Conservation (phyloP, 2,888 invertebrate genomes). For the Micropterix aruncella region DNA sequence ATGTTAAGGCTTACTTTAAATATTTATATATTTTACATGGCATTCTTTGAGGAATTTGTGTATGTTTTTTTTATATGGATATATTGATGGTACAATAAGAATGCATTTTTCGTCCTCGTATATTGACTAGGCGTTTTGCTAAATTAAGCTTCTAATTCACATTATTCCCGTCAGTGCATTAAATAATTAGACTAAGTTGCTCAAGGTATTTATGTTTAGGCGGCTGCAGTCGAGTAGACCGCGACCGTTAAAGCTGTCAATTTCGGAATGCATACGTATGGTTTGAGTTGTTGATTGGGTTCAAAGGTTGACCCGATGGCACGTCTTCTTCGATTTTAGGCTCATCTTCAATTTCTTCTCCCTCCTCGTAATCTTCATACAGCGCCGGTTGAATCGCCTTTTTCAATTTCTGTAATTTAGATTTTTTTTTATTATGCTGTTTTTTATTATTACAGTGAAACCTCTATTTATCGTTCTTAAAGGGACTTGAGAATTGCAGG, state of each 20-base stretch:
- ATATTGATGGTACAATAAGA: too few species aligned
- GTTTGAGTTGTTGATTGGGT: neutral
- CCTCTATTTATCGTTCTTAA: too few species aligned
- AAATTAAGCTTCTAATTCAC: neutral
- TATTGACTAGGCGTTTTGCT: neutral
- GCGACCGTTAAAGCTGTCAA: neutral
- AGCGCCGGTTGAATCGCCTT: neutral
- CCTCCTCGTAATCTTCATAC: neutral
- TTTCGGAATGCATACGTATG: neutral
- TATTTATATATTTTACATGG: neutral
- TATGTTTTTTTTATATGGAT: neutral
- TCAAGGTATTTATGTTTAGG: too few species aligned
- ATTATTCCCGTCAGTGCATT: neutral
- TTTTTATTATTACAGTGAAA: too few species aligned
- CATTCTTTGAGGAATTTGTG: neutral
- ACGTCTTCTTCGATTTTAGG: neutral
- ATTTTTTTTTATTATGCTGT: too few species aligned
- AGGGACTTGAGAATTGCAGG: too few species aligned
- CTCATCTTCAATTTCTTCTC: neutral
- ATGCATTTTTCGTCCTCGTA: neutral
- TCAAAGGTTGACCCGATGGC: neutral
- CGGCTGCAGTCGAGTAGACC: too few species aligned
- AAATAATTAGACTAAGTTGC: too few species aligned
- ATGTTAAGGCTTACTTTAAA: too few species aligned
- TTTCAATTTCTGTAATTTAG: neutral